These are phyloP conservation scores for Nomia melanderi DNA, from an alignment of 1,140 invertebrate genomes.

Conservation along the genomic window DNA sequence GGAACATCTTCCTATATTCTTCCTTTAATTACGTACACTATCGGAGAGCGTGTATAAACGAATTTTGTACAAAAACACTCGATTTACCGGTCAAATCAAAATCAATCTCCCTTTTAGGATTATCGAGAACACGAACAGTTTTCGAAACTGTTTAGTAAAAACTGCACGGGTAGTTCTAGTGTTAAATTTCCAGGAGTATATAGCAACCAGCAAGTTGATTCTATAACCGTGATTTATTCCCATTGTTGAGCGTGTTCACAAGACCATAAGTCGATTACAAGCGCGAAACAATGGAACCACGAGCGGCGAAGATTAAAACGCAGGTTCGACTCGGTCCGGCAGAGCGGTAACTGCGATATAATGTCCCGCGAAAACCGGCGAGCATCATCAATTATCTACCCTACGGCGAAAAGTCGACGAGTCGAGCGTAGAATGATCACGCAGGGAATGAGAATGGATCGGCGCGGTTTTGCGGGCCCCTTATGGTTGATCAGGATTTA, in stretches of 20 bases:
- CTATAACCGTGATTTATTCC: no score
- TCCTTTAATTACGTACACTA: no score
- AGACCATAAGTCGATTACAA: background rate
- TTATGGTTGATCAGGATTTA: conserved; percentile 18
- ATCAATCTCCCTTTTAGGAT: no score
- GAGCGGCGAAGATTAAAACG: conserved; percentile 22
- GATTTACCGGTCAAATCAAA: no score
- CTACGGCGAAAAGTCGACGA: conserved; percentile 41
- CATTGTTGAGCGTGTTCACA: background rate
- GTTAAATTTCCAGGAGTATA: no score
- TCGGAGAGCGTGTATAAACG: no score
- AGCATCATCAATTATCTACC: conserved; percentile 73
- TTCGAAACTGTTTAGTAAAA: no score
- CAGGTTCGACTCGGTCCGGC: background rate
- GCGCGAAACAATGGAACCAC: background rate
- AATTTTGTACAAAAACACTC: no score
- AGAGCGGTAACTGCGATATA: conserved; percentile 67
- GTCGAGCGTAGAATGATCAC: conserved; percentile 37
- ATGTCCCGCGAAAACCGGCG: conserved; percentile 66
- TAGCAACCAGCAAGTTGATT: no score
- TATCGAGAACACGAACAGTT: no score
- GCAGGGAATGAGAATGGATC: conserved; percentile 32
- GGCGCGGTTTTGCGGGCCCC: conserved; percentile 13
- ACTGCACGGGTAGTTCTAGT: no score
- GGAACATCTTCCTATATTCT: no score